phyloP scores from a whole-genome alignment of 1,140 invertebrate species.

The Subanguina moxae region DNA sequence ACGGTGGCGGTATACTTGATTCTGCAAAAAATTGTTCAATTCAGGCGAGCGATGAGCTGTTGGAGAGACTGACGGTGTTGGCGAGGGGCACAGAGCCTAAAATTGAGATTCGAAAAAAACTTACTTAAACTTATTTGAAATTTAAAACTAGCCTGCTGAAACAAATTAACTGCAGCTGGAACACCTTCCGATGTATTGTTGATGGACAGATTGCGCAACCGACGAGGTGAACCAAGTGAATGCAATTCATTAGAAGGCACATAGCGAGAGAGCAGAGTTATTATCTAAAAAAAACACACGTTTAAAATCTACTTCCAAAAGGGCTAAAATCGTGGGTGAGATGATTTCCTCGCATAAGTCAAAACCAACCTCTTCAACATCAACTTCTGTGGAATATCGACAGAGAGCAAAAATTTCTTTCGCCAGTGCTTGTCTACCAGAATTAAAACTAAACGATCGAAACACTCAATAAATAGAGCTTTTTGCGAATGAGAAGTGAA shows the following conservation, averaged over 20 bases:
- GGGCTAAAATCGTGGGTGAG: too few species aligned
- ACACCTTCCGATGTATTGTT: constrained; percentile 1
- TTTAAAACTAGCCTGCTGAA: constrained; percentile 45
- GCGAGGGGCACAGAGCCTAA: constrained; percentile 37
- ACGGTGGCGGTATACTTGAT: constrained; percentile 48
- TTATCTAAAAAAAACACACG: not conserved
- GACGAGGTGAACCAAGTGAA: constrained; percentile 15
- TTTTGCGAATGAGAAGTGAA: too few species aligned
- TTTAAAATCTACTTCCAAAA: too few species aligned
- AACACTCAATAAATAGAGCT: too few species aligned
- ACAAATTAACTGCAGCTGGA: constrained; percentile 39
- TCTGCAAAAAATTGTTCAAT: constrained; percentile 46
- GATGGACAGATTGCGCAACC: constrained; percentile 11
- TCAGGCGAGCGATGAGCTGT: constrained; percentile 29
- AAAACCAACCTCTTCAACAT: constrained; percentile 29
- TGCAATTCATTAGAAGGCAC: constrained; percentile 18
- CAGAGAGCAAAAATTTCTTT: constrained; percentile 44
- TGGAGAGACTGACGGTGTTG: constrained; percentile 24
- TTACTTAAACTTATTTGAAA: too few species aligned
- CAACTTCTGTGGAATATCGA: constrained; percentile 36
- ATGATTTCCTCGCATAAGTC: too few species aligned
- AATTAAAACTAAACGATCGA: constrained; percentile 6
- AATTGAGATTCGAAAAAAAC: constrained; percentile 13
- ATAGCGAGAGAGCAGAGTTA: constrained; percentile 34
- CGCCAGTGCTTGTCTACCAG: constrained; percentile 39